Conservation (phyloP, 2,113 vertebrate species). For the Chrysemys picta region DNA sequence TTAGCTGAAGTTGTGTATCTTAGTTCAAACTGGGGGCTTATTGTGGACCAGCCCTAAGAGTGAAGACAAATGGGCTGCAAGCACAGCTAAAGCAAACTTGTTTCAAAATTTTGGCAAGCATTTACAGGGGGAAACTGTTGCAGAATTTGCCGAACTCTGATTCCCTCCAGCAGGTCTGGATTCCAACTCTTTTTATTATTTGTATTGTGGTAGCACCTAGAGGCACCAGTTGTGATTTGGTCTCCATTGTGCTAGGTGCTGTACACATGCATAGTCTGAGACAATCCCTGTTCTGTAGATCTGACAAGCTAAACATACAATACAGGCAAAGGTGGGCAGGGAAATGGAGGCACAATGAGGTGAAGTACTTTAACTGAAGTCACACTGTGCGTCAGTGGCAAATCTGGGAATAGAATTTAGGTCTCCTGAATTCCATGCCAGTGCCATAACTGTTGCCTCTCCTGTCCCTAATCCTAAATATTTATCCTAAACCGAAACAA, state of each 20-base stretch:
- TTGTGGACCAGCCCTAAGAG: neutral
- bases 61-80: neutral
- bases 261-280: neutral
- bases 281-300: neutral
- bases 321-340: fast-evolving
- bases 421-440: neutral
- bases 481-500: neutral
- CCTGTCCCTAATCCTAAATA: neutral
- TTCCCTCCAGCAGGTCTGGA: neutral
- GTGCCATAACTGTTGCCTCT: neutral
- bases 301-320: neutral
- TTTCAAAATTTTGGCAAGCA: neutral
- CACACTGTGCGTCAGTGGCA: neutral
- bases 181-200: neutral
- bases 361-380: neutral
- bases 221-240: neutral
- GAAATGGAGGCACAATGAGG: no score
- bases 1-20: no score
- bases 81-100: neutral
- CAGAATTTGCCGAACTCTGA: neutral
- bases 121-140: neutral
- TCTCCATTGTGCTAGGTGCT: neutral
- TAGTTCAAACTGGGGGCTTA: no score
- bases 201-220: neutral
- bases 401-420: neutral